Percentiles rank a stretch among this genome's conserved stretches.
These are phyloP conservation scores for Ditylenchus dipsaci DNA, from an alignment of 1,140 invertebrate genomes.

Conservation along the genomic window DNA sequence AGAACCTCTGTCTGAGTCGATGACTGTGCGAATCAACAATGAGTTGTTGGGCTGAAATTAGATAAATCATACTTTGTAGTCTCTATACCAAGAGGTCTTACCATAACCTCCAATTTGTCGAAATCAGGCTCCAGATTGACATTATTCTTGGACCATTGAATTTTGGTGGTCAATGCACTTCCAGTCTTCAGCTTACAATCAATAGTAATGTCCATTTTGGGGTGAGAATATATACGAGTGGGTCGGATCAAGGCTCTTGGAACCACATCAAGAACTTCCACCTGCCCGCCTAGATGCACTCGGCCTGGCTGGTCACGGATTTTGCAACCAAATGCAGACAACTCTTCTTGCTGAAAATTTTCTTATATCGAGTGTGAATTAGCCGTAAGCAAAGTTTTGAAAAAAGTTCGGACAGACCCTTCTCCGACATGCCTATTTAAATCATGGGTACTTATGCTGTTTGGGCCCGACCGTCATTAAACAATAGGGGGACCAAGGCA, in stretches of 20 bases:
- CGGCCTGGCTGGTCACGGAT: conserved; percentile 17
- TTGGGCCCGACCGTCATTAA: no score
- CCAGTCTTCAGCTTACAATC: conserved; percentile 33
- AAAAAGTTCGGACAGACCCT: no score
- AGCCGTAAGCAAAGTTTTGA: no score
- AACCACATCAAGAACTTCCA: conserved; percentile 26
- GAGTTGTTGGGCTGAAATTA: conserved; percentile 58
- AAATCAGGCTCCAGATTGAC: conserved; percentile 39
- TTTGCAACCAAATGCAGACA: conserved; percentile 17
- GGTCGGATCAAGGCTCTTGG: conserved; percentile 31
- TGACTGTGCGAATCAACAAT: conserved; percentile 53
- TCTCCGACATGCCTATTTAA: no score
- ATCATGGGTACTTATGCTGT: no score
- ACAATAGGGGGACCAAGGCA: no score
- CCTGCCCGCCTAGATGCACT: background rate
- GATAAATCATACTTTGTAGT: background rate
- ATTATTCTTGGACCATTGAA: conserved; percentile 49
- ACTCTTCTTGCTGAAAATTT: conserved; percentile 36
- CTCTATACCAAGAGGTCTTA: conserved; percentile 19
- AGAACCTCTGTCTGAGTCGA: conserved; percentile 58
- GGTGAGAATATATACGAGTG: conserved; percentile 16
- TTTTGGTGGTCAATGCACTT: conserved; percentile 38
- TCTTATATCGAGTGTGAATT: no score
- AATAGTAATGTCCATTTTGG: conserved; percentile 9
- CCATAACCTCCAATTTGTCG: conserved; percentile 23